Base-by-base conservation (phyloP, 2,113 vertebrate genomes). In the Reinhardtius hippoglossoides region DNA sequence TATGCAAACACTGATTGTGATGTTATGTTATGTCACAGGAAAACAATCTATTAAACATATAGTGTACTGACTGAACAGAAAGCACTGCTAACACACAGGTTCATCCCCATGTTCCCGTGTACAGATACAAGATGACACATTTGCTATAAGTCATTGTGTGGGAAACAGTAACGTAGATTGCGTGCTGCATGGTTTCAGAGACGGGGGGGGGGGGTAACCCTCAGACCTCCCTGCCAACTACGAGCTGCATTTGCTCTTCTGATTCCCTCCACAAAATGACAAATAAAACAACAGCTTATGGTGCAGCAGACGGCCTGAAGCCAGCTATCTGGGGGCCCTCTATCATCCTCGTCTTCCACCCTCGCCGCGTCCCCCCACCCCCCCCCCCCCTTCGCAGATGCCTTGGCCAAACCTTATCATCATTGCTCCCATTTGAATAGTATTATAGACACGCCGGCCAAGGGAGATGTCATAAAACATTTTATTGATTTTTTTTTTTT, bases 231-330 rank as follows among this genome's bases (percentile, higher is more conserved):
- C 70, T 86, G 82, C 80, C 77, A 91, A 79, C 64, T 70, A 70
- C 59, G 56, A 74, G 72, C 65, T 84, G 80, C 69, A 84, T 90
- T 88, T 90, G 80, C 87, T 88, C 78, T 80, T 81, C 82, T 78
- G 86, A 89, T 92, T 92, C 84, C 84, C 84, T 90, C 82, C 85
- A 76, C 80, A 81, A 80, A 84, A 84, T 27, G 71, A 70, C 85
- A 84, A 88, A 88, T 90, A 90, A 86, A 92, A 91, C 89, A 91
- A 88, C 78, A 84, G 86, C 82, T 90, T 82, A 87, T 92, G 89
- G 81, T 84, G 74, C 71, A 27, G 44, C 61, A 75, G 78, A 87
- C 70, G 74, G 85, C 89, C 88, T 82, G 67, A 50, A 91, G 91
- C 78, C 0, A 90, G 81, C 71, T 86, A 87, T 90, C 88, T 89